Evolutionary conservation across 1,140 invertebrate species (phyloP).

Genomic region (Araneus ventricosus): DNA sequence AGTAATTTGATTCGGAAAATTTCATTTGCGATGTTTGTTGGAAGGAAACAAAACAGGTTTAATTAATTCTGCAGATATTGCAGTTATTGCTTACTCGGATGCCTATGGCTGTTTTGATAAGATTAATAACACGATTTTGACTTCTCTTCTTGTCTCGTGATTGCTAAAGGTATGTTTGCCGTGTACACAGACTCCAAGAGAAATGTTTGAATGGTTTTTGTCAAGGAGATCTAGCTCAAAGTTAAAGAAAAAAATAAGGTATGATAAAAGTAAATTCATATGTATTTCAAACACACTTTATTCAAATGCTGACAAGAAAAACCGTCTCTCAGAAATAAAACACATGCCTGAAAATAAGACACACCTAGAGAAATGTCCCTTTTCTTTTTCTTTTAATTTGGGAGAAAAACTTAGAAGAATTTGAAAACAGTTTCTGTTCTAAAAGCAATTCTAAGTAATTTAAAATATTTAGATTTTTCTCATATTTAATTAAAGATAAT

Average conservation of each 20-base stretch:
- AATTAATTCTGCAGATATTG: constrained; percentile 65
- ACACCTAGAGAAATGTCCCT: too few relatives aligned
- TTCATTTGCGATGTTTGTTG: constrained; percentile 50
- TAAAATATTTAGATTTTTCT: too few relatives aligned
- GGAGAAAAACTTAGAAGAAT: too few relatives aligned
- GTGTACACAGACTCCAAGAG: neutral
- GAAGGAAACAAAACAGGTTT: constrained; percentile 17
- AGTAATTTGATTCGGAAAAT: constrained; percentile 62
- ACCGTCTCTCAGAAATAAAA: too few relatives aligned
- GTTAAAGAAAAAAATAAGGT: neutral
- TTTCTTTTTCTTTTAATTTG: too few relatives aligned
- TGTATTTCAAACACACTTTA: too few relatives aligned
- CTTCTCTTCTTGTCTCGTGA: neutral
- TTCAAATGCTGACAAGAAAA: too few relatives aligned
- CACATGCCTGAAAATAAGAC: too few relatives aligned
- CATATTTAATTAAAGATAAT: too few relatives aligned
- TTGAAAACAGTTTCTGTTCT: too few relatives aligned
- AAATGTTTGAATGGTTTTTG: neutral
- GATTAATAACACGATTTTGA: constrained; percentile 39
- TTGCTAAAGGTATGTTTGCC: neutral
- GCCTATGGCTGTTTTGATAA: constrained; percentile 26
- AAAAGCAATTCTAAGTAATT: too few relatives aligned
- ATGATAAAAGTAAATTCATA: too few relatives aligned
- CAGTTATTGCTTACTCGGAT: neutral
- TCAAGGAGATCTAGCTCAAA: neutral